Base-by-base conservation (phyloP, 1,140 invertebrate genomes). In the Atta colombica region DNA sequence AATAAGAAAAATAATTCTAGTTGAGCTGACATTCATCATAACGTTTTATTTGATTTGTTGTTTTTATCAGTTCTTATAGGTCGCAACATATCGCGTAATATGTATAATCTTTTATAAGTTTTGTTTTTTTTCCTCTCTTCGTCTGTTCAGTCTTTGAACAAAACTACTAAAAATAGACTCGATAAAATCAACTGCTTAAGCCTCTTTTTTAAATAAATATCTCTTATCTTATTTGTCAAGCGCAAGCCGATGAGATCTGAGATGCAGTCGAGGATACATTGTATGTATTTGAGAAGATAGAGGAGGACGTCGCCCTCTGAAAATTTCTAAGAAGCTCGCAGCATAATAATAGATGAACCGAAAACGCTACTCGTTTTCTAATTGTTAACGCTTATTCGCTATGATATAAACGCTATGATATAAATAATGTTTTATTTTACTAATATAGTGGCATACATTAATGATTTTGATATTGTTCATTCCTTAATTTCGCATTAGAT, bases 91-190 rank as follows among this genome's bases (percentile, higher is more conserved):
- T 88, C 90, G 69, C 85, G 77, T 88, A 86, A 91, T 88, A 91
- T 90, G 35, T 39, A 39, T 39, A 91, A 93, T 92, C 88, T 88
- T 86, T 88, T 88, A 74, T 92, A 86, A 89, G 72, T 87, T 86
- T 85, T 80, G 74, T 63, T 87, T 86, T 31, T 84, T 89, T 82
- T 88, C 81, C 85, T 88, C 82, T 78, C 71, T 89, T 90, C 39
- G 18, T 55, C 25, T 86, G 89, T 88, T 85, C 87, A 88, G 84
- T 90, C 88, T 72, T 89, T 89, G 89, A 94, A 92, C 88, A 86
- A 92, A 92, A 93, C 89, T 92, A 91, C 89, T 91, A 93, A 94
- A 93, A 93, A 93, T 93, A 93, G 90, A 93, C 92, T 93, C 86
- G 92, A 90, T 93, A 93, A 93, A 93, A 93, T 93, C 90, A 93